Evolutionary conservation across 1,140 invertebrate genomes (phyloP), one percentile per base, ranked within the genome.

Genomic region (Scylla paramamosain): DNA sequence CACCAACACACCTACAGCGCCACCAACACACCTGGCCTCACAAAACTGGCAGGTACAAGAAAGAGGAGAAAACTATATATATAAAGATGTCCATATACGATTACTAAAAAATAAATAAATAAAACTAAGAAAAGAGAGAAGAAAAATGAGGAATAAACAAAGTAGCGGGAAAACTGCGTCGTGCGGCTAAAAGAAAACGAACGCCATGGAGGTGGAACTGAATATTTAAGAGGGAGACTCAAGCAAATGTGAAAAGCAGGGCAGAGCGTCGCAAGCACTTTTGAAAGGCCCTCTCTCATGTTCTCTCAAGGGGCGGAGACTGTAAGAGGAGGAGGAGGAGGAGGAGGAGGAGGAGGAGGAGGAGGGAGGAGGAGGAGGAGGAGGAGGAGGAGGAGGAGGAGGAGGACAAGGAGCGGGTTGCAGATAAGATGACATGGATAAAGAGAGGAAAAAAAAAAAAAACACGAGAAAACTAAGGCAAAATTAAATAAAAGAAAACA

Each of bases 191-290:
- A 77, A 7, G 67, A n/a, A 77, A 77, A 25, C 16, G 20, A n/a
- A 77, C 20, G 67, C n/a, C 67, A n/a, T 20, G 25, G 67, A 7
- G n/a, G 67, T 12, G 20, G n/a, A 77, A 77, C 67, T 25, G 67
- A 77, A n/a, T 77, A 77, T 77, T n/a, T 77, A 77, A 77, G 10
- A 77, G 67, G 67, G 67, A 77, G 67, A n/a, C 67, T 77, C 67
- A 77, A 77, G 67, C 67, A 77, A 77, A 77, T 77, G 67, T 77
- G 67, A 77, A 77, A 77, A 77, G 67, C 67, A 77, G 20, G 67
- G 67, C 67, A 77, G 67, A 77, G 25, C n/a, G 67, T 77, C 67
- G 67, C 67, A 77, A 77, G 67, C 67, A 77, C 67, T 77, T 77
- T 25, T 77, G 12, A 77, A n/a, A n/a, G 67, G 67, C 4, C 67